Evolutionary conservation across 2,888 invertebrate species (phyloP), one percentile per base, ranked within the genome.

Genomic region (Mythimna vitellina): DNA sequence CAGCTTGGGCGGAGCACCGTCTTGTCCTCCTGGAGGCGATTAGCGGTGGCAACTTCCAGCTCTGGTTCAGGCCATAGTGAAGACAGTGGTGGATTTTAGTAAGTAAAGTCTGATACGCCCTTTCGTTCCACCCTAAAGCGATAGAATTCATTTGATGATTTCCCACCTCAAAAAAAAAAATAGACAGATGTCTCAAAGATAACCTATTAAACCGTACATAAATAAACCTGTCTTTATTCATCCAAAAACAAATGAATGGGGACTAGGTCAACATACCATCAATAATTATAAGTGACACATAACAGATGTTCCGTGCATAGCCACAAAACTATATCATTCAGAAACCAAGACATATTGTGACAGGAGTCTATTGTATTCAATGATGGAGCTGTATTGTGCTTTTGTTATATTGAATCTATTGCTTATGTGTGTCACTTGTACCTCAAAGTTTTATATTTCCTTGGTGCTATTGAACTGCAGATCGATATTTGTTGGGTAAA

Each of bases 281-380:
- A 29, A 20, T 54, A 53, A 54, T 61, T 46, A 38, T 14, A 29
- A 42, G 7, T 12, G 25, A 46, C 20, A 76, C 5, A 46, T 51
- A 71, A 53, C 62, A 63, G 29, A 58, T 63, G 62, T 58, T 63
- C 12, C 29, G 10, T 35, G 70, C 35, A 70, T 35, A 49, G 3
- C 46, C 12, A 63, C 10, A 12, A n/a, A 58, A 72, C 57, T 6
- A 8, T 65, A 65, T 35, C n/a, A n/a, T 64, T 73, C 35, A 65
- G 64, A 57, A 49, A 29, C 20, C 56, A 38, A 73, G 74, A 73
- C 80, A 65, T 63, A 76, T 76, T 80, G 62, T 80, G 74, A 74
- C 74, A 53, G 42, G 51, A 29, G 65, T 57, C 80, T 25, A 76
- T 76, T 76, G 76, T 76, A 58, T 62, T 57, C 65, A 9, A 65